These are phyloP conservation scores for Timandra comae DNA, from an alignment of 2,888 invertebrate species.

Conservation along the genomic window DNA sequence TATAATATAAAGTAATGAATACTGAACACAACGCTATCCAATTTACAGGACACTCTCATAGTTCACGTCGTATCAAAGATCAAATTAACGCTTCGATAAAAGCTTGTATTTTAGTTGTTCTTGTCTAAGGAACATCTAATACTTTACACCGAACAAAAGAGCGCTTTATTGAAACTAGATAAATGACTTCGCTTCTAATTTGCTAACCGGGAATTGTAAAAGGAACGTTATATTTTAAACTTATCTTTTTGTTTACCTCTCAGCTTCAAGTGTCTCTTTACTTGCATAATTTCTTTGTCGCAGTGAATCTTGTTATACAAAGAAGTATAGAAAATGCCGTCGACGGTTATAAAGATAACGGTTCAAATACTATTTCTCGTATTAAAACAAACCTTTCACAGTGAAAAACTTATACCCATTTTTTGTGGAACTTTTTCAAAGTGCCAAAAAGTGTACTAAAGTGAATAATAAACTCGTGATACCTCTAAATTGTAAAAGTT, in stretches of 20 bases:
- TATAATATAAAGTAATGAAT: constrained; percentile 3
- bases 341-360: background rate
- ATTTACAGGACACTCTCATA: constrained; percentile 5
- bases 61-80: constrained; percentile 11
- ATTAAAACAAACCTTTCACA: background rate
- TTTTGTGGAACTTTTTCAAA: background rate
- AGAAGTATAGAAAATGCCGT: constrained; percentile 2
- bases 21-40: constrained; percentile 4
- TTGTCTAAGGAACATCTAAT: constrained; percentile 14
- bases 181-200: constrained; percentile 18
- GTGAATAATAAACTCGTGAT: constrained; percentile 1
- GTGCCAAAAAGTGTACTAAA: background rate
- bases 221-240: constrained; percentile 11
- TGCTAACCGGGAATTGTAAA: constrained; percentile 8
- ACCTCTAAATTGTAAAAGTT: background rate
- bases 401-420: too few relatives aligned
- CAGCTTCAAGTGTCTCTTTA: constrained; percentile 5
- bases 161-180: constrained; percentile 29
- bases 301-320: constrained; percentile 7
- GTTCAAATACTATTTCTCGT: background rate
- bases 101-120: constrained; percentile 13
- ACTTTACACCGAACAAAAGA: constrained; percentile 31
- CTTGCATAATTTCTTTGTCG: constrained; percentile 10
- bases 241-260: constrained; percentile 8
- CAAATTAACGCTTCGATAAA: constrained; percentile 22